Conservation (phyloP, 2,113 vertebrate species). For the Lutjanus erythropterus region DNA sequence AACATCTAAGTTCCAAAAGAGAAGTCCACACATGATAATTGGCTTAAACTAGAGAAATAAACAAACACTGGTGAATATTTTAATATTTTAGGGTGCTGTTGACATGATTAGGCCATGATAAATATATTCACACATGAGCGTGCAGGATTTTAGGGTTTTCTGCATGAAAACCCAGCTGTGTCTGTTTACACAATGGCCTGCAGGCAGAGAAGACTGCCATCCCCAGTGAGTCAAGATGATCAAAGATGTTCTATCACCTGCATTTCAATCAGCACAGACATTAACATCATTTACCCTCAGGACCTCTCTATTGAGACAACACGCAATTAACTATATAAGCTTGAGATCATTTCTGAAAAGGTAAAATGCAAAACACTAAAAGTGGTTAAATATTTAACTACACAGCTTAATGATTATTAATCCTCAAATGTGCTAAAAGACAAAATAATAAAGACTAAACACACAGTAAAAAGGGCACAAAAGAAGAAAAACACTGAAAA, state of each 20-base stretch:
- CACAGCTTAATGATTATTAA: neutral
- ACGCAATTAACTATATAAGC: neutral
- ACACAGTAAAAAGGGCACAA: neutral
- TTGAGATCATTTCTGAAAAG: neutral
- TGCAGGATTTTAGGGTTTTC: constrained; percentile 36
- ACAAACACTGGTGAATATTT: constrained; percentile 74
- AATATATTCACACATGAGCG: constrained; percentile 26
- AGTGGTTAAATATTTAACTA: neutral
- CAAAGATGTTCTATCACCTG: constrained; percentile 42
- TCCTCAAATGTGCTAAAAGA: neutral
- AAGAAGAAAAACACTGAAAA: neutral
- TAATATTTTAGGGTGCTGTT: constrained; percentile 48
- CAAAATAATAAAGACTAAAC: neutral
- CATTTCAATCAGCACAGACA: constrained; percentile 15
- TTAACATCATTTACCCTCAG: constrained; percentile 14
- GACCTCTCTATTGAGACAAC: constrained; percentile 6
- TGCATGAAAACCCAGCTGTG: constrained; percentile 39
- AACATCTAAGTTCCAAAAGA: constrained; percentile 48
- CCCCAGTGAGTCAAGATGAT: constrained; percentile 13
- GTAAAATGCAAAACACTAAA: neutral
- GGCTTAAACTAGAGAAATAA: constrained; percentile 60
- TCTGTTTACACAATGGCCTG: constrained; percentile 34
- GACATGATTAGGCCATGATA: constrained; percentile 59
- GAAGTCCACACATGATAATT: constrained; percentile 58
- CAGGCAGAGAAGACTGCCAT: constrained; percentile 8